These are phyloP conservation scores for Hofmannophila pseudospretella DNA, from an alignment of 2,888 invertebrate genomes.

Conservation along the genomic window DNA sequence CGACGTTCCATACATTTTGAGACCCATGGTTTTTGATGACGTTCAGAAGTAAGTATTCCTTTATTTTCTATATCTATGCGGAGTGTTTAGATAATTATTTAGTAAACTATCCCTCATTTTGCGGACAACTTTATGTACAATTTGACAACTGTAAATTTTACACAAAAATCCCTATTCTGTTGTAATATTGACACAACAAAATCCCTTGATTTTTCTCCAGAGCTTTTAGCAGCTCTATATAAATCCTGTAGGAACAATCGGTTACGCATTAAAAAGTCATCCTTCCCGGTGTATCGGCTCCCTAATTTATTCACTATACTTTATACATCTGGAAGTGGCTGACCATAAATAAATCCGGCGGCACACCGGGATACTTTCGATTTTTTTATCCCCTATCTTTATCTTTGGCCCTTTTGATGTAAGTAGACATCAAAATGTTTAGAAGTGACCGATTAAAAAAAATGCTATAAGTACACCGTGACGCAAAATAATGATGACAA, in stretches of 20 bases:
- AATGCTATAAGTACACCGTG: no score
- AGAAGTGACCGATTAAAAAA: not conserved
- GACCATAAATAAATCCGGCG: constrained; percentile 36
- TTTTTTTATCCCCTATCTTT: constrained; percentile 11
- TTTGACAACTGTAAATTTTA: no score
- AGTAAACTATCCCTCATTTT: no score
- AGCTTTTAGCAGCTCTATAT: constrained; percentile 18
- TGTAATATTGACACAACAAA: constrained; percentile 1
- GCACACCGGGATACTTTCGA: constrained; percentile 19
- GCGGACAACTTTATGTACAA: no score
- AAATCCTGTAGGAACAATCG: constrained; percentile 19
- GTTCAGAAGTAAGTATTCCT: no score
- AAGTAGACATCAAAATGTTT: not conserved
- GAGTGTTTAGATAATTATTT: no score
- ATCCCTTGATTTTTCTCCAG: no score
- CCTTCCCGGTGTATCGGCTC: constrained; percentile 26
- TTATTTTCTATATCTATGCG: no score
- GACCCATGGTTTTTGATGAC: no score
- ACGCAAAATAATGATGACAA: no score
- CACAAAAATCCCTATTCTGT: no score
- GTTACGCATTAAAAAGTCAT: constrained; percentile 51
- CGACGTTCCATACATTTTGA: no score
- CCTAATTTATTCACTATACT: constrained; percentile 53
- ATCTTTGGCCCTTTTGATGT: not conserved
- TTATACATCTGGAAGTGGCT: constrained; percentile 42